Evolutionary conservation across 2,797 vertebrate species (phyloP).

Genomic region (Melanotaenia trifasciata): DNA sequence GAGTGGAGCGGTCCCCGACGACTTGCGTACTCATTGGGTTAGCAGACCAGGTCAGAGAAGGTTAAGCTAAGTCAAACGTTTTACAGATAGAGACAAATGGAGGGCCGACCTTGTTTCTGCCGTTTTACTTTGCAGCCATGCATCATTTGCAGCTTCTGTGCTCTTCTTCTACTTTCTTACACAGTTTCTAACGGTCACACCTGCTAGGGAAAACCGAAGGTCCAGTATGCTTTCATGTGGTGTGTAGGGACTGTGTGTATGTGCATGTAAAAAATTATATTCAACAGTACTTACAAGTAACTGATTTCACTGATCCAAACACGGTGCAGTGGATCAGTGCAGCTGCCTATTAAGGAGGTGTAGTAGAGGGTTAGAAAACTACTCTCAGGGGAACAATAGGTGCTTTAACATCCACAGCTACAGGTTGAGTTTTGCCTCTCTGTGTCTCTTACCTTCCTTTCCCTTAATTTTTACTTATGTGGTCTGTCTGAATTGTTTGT

Average conservation of each 20-base stretch:
- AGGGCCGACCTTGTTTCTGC: constrained; percentile 47
- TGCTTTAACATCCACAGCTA: background rate
- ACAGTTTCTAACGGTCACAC: constrained; percentile 23
- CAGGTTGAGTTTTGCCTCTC: background rate
- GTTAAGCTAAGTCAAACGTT: constrained; percentile 59
- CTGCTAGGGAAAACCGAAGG: constrained; percentile 11
- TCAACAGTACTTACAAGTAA: background rate
- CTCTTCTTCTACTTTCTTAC: constrained; percentile 5
- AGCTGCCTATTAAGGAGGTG: background rate
- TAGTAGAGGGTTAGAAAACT: background rate
- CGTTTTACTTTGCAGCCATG: constrained; percentile 32
- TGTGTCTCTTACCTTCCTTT: background rate
- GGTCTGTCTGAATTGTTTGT: background rate
- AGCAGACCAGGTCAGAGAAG: constrained; percentile 44
- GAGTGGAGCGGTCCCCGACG: constrained; percentile 31
- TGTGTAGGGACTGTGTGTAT: background rate
- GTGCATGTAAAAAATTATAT: background rate
- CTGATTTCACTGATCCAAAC: background rate
- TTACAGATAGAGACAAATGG: constrained; percentile 64
- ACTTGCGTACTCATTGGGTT: constrained; percentile 22
- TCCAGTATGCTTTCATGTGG: background rate
- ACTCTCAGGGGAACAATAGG: background rate
- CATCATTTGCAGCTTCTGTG: constrained; percentile 34
- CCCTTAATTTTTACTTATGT: background rate
- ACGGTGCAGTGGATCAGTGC: background rate